Conservation (phyloP, 2,113 vertebrate genomes). For the Otus sunia region DNA sequence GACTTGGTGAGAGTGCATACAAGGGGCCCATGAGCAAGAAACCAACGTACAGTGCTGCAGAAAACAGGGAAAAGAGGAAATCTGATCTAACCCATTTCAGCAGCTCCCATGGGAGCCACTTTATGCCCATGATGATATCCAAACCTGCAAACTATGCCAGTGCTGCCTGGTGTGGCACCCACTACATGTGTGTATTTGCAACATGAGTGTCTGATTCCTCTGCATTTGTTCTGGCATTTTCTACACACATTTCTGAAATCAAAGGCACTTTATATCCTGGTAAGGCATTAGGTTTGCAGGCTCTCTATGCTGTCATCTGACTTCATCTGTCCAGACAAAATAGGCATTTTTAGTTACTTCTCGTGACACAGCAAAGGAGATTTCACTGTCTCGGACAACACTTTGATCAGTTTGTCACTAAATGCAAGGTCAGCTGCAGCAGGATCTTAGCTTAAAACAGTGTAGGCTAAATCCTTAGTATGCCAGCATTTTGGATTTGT, state of each 20-base stretch:
- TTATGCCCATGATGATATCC: background rate
- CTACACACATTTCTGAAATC: background rate
- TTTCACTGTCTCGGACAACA: background rate
- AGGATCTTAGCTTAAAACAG: background rate
- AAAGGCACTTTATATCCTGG: background rate
- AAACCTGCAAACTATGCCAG: background rate
- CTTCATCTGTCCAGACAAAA: background rate
- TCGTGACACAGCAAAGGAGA: background rate
- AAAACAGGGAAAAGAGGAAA: background rate
- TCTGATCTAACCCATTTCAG: background rate
- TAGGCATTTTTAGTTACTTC: background rate
- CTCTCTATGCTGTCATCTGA: background rate
- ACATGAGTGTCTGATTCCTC: background rate
- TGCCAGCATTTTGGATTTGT: background rate
- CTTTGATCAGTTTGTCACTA: background rate
- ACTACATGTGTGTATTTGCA: fast-evolving
- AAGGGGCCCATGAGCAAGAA: background rate
- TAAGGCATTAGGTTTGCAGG: background rate
- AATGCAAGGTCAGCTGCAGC: background rate
- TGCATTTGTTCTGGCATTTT: background rate
- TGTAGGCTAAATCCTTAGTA: background rate
- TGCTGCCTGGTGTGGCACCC: background rate
- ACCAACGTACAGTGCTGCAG: fast-evolving
- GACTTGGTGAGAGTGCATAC: background rate
- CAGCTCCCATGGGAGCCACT: background rate